phyloP scores from a whole-genome alignment of 2,113 vertebrate species.

The Cariama cristata region DNA sequence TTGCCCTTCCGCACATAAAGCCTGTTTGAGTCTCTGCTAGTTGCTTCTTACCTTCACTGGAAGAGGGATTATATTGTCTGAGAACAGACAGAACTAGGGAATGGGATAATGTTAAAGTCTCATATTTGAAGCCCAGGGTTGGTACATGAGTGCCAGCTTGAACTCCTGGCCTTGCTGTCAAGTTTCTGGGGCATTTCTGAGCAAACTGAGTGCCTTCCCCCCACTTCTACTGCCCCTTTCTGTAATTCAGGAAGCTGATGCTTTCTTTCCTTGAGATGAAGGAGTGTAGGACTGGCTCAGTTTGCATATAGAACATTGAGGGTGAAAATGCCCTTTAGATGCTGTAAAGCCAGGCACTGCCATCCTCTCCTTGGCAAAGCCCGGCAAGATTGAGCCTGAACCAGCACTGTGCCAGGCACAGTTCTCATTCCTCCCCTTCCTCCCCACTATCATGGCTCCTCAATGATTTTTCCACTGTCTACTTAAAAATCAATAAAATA shows the following conservation, averaged over 20 bases:
- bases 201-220: background rate
- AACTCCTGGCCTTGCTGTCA: background rate
- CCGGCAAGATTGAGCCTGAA: background rate
- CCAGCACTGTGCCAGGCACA: background rate
- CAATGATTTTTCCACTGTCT: conserved; percentile 58
- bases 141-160: background rate
- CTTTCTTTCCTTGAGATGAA: background rate
- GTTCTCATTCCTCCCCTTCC: background rate
- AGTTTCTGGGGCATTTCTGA: background rate
- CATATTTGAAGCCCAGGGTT: background rate
- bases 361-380: background rate
- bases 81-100: background rate
- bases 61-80: background rate
- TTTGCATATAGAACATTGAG: background rate
- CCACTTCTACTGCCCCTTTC: background rate
- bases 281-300: background rate
- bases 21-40: background rate
- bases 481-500: conserved; percentile 12
- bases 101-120: background rate
- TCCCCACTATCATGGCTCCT: background rate
- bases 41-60: background rate
- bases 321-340: background rate
- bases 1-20: background rate
- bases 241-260: background rate
- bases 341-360: background rate